Evolutionary conservation across 2,888 invertebrate species (phyloP), one percentile per base, ranked within the genome.

Genomic region (Crematogaster levior): DNA sequence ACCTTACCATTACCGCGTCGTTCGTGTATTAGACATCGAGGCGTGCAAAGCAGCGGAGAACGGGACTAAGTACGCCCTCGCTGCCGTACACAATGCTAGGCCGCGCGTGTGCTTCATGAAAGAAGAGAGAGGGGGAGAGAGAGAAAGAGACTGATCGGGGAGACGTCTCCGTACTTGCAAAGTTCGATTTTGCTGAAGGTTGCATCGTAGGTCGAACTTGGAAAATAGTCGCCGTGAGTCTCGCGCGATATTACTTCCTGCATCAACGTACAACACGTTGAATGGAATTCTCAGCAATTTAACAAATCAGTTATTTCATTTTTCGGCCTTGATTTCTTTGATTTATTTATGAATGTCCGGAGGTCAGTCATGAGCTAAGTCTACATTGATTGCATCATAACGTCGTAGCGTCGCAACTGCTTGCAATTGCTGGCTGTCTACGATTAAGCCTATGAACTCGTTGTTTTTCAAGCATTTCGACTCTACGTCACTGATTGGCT

Each of bases 1-100:
- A 92, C 90, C 92, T 92, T 90, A 86, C 86, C 91, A 92, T 92
- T 92, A 92, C 86, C 88, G 89, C 89, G 86, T 92, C 92, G 85
- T 84, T 81, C 87, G 88, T 88, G 80, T 65, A 88, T 85, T 86
- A 85, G 86, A 83, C 80, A 51, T 40, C 70, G 66, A 61, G 51
- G 40, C 60, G 82, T 68, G 75, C 63, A 46, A 84, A 56, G 61
- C 46, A 18, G 43, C 53, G 79, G 73, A 34, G 43, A 65, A 75
- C 82, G 83, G 65, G 72, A 70, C 74, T 46, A 24, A 58, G 79
- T 66, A 85, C 84, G 82, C 84, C 84, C 85, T 79, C 82, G 79
- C 82, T 83, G 81, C 81, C 12, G 84, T 61, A 68, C 77, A 21
- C 21, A 34, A 63, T 18, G 63, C 61, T n/a, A 40, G 9, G 5